Conservation (phyloP, 1,140 invertebrate genomes). For the Pseudomyrmex gracilis region DNA sequence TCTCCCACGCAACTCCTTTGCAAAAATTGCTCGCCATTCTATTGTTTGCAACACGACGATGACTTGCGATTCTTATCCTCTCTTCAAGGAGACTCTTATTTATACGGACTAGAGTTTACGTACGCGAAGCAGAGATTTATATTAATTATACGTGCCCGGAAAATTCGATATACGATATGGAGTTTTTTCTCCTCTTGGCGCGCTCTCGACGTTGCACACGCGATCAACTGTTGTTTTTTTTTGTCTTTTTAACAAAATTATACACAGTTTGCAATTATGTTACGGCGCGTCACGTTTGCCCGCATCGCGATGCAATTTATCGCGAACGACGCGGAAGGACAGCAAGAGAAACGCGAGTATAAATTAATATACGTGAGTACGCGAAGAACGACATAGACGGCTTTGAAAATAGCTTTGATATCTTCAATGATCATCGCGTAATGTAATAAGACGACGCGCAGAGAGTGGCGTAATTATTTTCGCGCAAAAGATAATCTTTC, state of each 20-base stretch:
- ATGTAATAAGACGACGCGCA: slow-evolving; percentile 15
- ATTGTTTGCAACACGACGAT: slow-evolving; percentile 17
- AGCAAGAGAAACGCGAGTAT: slow-evolving; percentile 19
- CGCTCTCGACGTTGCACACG: not conserved
- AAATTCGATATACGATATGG: slow-evolving; percentile 56
- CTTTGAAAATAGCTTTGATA: not conserved
- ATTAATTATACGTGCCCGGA: slow-evolving; percentile 49
- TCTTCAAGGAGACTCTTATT: slow-evolving; percentile 1
- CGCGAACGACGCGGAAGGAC: slow-evolving; percentile 45
- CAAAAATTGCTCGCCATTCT: slow-evolving; percentile 15
- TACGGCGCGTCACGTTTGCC: slow-evolving; percentile 15
- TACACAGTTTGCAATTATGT: slow-evolving; percentile 38
- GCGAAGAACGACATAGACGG: not conserved
- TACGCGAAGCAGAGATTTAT: slow-evolving; percentile 29
- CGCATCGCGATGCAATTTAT: slow-evolving; percentile 50
- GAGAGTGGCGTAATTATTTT: slow-evolving; percentile 18
- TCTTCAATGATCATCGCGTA: slow-evolving; percentile 27
- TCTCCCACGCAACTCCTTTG: not conserved
- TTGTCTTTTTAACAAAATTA: slow-evolving; percentile 21
- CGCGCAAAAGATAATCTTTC: not conserved
- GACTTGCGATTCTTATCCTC: slow-evolving; percentile 37
- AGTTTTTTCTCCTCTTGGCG: not conserved
- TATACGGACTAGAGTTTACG: slow-evolving; percentile 33
- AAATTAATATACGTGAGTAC: slow-evolving; percentile 12
- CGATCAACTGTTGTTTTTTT: slow-evolving; percentile 11